Percentiles rank a stretch among this genome's conserved stretches.
Evolutionary conservation across 2,888 invertebrate genomes (phyloP).

Genomic region (Acronicta leporina): DNA sequence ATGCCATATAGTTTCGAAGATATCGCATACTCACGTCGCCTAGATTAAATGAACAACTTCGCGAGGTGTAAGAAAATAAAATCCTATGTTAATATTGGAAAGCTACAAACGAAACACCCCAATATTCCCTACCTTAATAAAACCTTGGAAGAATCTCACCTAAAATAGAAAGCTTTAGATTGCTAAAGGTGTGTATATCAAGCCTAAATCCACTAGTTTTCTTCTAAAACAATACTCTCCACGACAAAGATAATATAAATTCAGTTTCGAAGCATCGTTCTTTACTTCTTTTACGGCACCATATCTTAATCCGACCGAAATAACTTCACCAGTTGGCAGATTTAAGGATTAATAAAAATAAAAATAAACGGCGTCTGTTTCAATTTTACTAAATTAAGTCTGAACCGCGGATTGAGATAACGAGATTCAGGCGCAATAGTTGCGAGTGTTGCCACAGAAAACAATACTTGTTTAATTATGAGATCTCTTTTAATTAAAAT

Average conservation of each 20-base stretch:
- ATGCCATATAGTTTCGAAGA: too few relatives aligned
- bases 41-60: too few relatives aligned
- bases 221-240: constrained; percentile 1
- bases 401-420: constrained; percentile 46
- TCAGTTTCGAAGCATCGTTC: constrained; percentile 11
- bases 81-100: too few relatives aligned
- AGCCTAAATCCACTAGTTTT: background rate
- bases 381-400: constrained; percentile 51
- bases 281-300: constrained; percentile 18
- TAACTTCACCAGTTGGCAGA: constrained; percentile 36
- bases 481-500: constrained; percentile 55
- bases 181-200: background rate
- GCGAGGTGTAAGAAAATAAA: too few relatives aligned
- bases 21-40: too few relatives aligned
- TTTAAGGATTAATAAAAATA: constrained; percentile 51
- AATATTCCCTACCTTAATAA: background rate
- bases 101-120: too few relatives aligned
- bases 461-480: constrained; percentile 52
- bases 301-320: constrained; percentile 40
- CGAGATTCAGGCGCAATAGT: constrained; percentile 45
- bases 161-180: constrained; percentile 2
- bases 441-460: constrained; percentile 30
- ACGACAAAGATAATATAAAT: constrained; percentile 30
- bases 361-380: constrained; percentile 46
- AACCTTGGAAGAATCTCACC: background rate